Base-by-base conservation (phyloP, 2,797 vertebrate species). In the Dicrostonyx torquatus region DNA sequence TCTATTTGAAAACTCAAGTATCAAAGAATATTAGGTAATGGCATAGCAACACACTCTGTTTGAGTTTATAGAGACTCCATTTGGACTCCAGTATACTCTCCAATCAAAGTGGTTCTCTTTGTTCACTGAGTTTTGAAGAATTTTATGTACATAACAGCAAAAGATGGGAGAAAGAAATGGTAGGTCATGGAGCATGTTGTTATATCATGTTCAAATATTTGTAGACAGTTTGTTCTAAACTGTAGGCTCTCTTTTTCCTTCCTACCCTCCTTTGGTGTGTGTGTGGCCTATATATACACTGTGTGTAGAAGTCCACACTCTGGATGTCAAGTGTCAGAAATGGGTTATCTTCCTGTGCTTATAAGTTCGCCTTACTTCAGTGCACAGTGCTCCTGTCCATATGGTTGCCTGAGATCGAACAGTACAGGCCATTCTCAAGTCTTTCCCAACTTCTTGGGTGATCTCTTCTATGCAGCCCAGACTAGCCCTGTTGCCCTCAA, bases 131-230 rank as follows among this genome's bases (percentile, higher is more conserved):
- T 94, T 94, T 95, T 95, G 88, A 95, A 97, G 93, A 94, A 24
- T 76, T 94, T 95, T 83, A 31, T 89, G 40, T 95, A 75, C 79
- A 50, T 66, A 93, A 62, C 75, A 31, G 37, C 60, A 45, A 53
- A 94, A 93, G 55, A 98, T 98, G 98, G 98, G 97, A 92, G 88
- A 97, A 94, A 80, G 97, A 88, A 98, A 86, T 95, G 94, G 98
- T 98, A 97, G 93, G 98, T 97, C 88, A 84, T 89, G 94, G 48
- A 96, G 89, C 58, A 55, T 12, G 29, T 92, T 87, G 53, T 95
- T 94, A 88, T 15, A 64, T 93, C 93, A 45, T 82, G 4, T 89
- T 87, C 90, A 66, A 91, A 89, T 89, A 64, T 87, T 14, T 87
- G 11, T 82, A 90, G 62, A 94, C 15, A 92, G 43, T 60, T 45